Evolutionary conservation across 2,888 invertebrate species (phyloP).

Genomic region (Campoletis raptor): DNA sequence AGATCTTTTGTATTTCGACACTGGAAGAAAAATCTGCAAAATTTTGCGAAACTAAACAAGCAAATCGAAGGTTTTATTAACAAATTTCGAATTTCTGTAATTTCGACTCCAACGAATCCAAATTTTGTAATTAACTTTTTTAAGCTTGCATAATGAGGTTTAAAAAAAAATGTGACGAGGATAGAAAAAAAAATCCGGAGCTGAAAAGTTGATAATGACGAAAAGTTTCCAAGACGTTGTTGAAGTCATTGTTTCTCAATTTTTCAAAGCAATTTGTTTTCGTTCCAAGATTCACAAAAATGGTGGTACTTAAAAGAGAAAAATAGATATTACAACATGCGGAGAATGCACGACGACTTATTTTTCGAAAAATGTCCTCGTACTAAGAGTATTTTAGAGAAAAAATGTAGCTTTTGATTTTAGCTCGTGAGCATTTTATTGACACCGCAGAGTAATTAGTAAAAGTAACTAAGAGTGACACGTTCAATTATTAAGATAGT

Average conservation of each 20-base stretch:
- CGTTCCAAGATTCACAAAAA: not conserved
- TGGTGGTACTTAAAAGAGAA: conserved; percentile 36
- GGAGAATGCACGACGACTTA: conserved; percentile 10
- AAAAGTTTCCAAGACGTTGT: not conserved
- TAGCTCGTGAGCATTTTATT: conserved; percentile 26
- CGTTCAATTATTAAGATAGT: conserved; percentile 13
- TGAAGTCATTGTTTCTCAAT: not conserved
- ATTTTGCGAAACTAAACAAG: too few species aligned
- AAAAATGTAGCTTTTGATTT: conserved; percentile 2
- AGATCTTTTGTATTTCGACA: not conserved
- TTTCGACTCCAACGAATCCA: too few species aligned
- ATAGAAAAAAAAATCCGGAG: not conserved
- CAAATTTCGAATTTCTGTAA: not conserved
- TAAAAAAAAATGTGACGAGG: too few species aligned
- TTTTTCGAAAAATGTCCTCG: conserved; percentile 41
- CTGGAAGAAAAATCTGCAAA: too few species aligned
- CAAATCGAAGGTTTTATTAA: not conserved
- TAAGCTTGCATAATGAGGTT: not conserved
- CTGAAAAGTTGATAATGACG: not conserved
- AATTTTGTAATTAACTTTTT: not conserved
- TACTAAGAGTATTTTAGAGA: not conserved
- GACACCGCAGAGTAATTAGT: conserved; percentile 26
- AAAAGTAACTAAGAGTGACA: not conserved
- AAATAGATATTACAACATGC: conserved; percentile 6
- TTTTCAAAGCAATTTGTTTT: not conserved